phyloP scores from a whole-genome alignment of 2,113 vertebrate genomes.

The Ptilorrhoa leucosticta region DNA sequence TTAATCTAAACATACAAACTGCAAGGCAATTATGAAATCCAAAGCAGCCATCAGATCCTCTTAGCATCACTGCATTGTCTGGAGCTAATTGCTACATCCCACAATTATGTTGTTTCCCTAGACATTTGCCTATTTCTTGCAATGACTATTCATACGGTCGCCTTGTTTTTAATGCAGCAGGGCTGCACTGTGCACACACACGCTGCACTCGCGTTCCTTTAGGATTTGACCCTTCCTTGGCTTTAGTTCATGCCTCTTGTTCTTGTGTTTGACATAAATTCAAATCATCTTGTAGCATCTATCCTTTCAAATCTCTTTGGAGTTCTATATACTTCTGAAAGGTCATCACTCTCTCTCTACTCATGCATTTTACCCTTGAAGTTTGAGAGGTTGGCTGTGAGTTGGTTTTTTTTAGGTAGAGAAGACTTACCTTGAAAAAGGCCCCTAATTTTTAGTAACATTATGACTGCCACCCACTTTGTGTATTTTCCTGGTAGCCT shows the following conservation, averaged over 20 bases:
- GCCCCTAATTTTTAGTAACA: neutral
- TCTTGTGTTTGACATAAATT: slow-evolving; percentile 33
- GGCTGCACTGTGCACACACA: neutral
- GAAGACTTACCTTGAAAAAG: neutral
- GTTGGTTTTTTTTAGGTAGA: neutral
- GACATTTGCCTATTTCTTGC: neutral
- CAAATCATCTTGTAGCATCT: neutral
- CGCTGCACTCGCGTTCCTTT: neutral
- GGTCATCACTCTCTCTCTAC: neutral
- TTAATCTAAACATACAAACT: neutral
- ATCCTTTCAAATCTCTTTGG: neutral
- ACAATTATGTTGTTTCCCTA: neutral
- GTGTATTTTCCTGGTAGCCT: neutral
- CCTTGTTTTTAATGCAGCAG: neutral
- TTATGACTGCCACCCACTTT: neutral
- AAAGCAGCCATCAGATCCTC: neutral
- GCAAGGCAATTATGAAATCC: slow-evolving; percentile 7
- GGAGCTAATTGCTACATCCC: slow-evolving; percentile 8
- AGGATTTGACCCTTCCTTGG: slow-evolving; percentile 20
- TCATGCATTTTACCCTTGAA: neutral
- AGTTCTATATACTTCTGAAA: neutral
- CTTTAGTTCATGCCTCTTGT: neutral
- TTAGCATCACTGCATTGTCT: neutral
- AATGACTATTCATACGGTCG: neutral
- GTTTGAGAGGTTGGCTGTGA: neutral